A percentile compares a stretch with the other conserved stretches of the same genome.
Evolutionary conservation across 2,113 vertebrate species (phyloP).

Genomic region (Rhinolophus sinicus): DNA sequence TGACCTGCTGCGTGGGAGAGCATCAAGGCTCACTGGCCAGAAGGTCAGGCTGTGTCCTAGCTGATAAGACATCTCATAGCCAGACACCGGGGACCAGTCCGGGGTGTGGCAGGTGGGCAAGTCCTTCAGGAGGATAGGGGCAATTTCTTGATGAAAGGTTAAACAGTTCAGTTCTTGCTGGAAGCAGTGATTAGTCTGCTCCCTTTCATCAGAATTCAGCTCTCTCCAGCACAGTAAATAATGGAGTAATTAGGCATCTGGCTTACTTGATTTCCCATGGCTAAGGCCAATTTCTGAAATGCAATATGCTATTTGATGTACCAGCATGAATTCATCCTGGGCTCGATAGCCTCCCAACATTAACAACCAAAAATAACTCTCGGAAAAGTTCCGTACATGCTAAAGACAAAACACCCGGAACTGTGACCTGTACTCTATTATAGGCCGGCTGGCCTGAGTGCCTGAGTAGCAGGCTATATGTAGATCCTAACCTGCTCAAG

Average conservation of each 20-base stretch:
- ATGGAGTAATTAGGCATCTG: constrained; percentile 87
- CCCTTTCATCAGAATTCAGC: constrained; percentile 84
- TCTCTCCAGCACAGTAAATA: constrained; percentile 83
- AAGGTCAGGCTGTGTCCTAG: not conserved
- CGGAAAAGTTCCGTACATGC: not conserved
- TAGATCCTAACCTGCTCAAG: not conserved
- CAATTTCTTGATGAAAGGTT: constrained; percentile 78
- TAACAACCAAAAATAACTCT: constrained; percentile 71
- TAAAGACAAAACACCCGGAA: constrained; percentile 28
- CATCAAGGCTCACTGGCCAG: not conserved
- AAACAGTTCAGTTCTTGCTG: constrained; percentile 76
- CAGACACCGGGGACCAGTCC: not conserved
- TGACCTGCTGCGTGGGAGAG: not conserved
- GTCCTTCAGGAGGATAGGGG: constrained; percentile 35
- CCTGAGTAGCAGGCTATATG: not conserved
- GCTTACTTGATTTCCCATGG: constrained; percentile 82
- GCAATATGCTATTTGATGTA: constrained; percentile 80
- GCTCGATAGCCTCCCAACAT: constrained; percentile 62
- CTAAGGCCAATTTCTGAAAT: constrained; percentile 81
- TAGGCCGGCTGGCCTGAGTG: not conserved
- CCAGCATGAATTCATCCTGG: constrained; percentile 76
- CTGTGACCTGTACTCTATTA: not conserved
- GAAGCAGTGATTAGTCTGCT: constrained; percentile 82
- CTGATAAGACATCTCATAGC: not conserved
- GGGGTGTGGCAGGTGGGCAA: not conserved